Evolutionary conservation across 2,113 vertebrate species (phyloP).

Genomic region (Leiothrix lutea): DNA sequence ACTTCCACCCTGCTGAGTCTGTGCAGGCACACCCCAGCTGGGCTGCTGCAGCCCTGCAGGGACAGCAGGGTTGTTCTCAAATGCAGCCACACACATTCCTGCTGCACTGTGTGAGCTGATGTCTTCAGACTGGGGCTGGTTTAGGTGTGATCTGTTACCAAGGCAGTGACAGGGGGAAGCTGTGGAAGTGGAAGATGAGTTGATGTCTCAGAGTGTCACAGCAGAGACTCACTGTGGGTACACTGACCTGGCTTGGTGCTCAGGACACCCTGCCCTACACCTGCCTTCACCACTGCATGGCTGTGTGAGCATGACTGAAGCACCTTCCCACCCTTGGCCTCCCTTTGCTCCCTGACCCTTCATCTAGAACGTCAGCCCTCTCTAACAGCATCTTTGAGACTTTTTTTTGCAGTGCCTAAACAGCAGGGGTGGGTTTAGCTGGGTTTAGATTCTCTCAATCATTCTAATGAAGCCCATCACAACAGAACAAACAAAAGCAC

Average conservation of each 20-base stretch:
- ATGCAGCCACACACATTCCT: not conserved
- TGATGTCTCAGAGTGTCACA: not conserved
- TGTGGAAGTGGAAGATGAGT: not conserved
- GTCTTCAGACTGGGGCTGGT: not conserved
- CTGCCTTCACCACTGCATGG: not conserved
- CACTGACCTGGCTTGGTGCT: not conserved
- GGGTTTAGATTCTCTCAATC: not conserved
- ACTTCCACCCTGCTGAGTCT: not conserved
- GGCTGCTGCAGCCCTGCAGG: not conserved
- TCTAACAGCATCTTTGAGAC: not conserved
- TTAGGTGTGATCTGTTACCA: not conserved
- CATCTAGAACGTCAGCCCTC: not conserved
- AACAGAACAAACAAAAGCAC: not conserved
- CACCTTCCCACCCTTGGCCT: not conserved
- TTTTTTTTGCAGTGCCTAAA: not conserved
- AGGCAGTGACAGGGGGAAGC: not conserved
- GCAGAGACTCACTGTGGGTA: not conserved
- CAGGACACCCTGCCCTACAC: not conserved
- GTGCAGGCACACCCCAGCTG: not conserved
- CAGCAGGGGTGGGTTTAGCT: not conserved
- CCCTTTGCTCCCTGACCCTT: not conserved
- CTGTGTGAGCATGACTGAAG: not conserved
- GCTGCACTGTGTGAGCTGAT: not conserved
- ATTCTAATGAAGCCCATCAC: not conserved
- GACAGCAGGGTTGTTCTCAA: not conserved